These are phyloP conservation scores for Calephelis virginiensis DNA, from an alignment of 1,140 invertebrate genomes.

Conservation along the genomic window DNA sequence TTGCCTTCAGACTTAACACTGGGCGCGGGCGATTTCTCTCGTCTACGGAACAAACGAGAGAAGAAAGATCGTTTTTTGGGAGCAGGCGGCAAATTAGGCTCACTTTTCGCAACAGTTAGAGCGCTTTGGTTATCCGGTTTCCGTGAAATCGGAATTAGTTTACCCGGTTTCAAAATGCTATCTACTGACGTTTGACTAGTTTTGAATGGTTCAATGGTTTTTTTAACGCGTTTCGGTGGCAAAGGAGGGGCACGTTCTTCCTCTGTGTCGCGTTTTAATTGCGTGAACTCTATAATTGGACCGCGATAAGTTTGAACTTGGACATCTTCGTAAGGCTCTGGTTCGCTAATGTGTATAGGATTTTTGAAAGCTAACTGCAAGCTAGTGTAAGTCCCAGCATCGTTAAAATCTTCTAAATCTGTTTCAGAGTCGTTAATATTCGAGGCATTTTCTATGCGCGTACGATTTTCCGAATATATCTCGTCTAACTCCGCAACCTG, in stretches of 20 bases:
- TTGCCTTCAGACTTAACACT: conserved; percentile 57
- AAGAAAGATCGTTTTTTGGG: conserved; percentile 72
- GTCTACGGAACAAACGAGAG: conserved; percentile 65
- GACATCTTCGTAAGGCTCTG: conserved; percentile 77
- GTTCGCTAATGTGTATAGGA: conserved; percentile 82
- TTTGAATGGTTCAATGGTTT: conserved; percentile 74
- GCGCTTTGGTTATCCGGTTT: conserved; percentile 35
- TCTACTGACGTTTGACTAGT: conserved; percentile 64
- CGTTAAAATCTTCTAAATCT: conserved; percentile 82
- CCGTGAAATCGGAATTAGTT: conserved; percentile 50
- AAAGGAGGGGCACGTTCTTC: conserved; percentile 85
- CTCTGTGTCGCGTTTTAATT: conserved; percentile 76
- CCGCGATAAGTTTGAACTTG: conserved; percentile 76
- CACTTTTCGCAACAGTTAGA: conserved; percentile 49
- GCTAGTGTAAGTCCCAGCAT: conserved; percentile 89
- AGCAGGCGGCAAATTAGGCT: conserved; percentile 63
- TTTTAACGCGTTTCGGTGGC: conserved; percentile 87
- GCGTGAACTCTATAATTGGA: conserved; percentile 74
- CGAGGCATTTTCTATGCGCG: conserved; percentile 72
- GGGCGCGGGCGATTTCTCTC: conserved; percentile 68
- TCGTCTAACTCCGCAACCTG: conserved; percentile 87
- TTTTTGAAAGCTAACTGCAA: conserved; percentile 92
- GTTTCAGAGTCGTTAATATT: conserved; percentile 47
- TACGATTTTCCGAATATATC: conserved; percentile 86
- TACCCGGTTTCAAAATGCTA: conserved; percentile 59